phyloP scores from a whole-genome alignment of 2,888 invertebrate genomes.

The Xestobium rufovillosum region DNA sequence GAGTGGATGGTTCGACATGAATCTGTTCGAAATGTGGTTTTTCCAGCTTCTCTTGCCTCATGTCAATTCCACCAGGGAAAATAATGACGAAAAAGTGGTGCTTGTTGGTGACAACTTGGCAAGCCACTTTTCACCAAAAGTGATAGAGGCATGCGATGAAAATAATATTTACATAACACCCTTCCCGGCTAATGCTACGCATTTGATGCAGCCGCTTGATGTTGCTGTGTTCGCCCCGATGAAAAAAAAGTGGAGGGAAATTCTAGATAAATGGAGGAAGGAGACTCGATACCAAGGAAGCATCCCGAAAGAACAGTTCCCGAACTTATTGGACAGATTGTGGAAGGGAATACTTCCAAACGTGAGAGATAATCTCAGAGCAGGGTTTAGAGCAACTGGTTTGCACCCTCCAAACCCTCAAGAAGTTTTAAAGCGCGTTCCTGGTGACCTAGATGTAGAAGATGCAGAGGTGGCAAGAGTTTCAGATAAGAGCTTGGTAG shows the following conservation, averaged over 20 bases:
- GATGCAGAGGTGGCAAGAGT: slow-evolving; percentile 4
- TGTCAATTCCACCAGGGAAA: neutral
- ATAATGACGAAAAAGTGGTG: slow-evolving; percentile 16
- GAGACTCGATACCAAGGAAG: slow-evolving; percentile 3
- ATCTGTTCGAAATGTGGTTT: slow-evolving; percentile 4
- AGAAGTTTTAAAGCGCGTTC: slow-evolving; percentile 5
- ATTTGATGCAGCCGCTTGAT: slow-evolving; percentile 6
- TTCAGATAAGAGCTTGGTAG: slow-evolving; percentile 2
- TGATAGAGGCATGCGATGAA: slow-evolving; percentile 14
- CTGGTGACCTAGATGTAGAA: slow-evolving; percentile 5
- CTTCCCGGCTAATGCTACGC: slow-evolving; percentile 4
- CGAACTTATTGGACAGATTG: slow-evolving; percentile 4
- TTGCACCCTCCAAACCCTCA: neutral
- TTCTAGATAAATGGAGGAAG: slow-evolving; percentile 10
- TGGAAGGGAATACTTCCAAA: neutral
- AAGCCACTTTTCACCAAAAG: slow-evolving; percentile 9
- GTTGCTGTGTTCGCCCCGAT: slow-evolving; percentile 3
- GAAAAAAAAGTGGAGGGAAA: slow-evolving; percentile 4
- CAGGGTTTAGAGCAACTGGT: slow-evolving; percentile 10
- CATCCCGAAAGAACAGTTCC: slow-evolving; percentile 12
- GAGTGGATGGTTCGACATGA: slow-evolving; percentile 3
- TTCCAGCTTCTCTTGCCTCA: slow-evolving; percentile 2
- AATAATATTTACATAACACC: slow-evolving; percentile 5
- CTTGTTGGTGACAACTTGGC: no score
- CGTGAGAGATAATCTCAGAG: slow-evolving; percentile 8